phyloP scores from a whole-genome alignment of 2,113 vertebrate genomes.

The Dolichotis patagonum region DNA sequence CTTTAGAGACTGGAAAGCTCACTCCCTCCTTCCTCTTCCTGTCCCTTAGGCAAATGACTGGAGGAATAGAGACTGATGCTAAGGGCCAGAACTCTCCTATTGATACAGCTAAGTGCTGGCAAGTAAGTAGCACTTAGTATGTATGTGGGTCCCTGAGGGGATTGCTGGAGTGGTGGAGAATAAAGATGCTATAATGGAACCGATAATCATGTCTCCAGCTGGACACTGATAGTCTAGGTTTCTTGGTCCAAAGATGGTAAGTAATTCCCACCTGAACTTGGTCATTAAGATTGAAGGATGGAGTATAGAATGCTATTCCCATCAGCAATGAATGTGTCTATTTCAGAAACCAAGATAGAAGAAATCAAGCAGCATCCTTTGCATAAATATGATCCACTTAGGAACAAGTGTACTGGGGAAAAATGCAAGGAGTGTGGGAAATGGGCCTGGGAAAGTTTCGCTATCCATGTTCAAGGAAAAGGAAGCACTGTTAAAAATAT shows the following conservation, averaged over 20 bases:
- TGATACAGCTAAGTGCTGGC: conserved; percentile 42
- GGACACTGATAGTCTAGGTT: conserved; percentile 21
- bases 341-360: conserved; percentile 43
- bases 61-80: conserved; percentile 34
- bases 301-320: conserved; percentile 38
- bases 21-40: neutral
- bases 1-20: neutral
- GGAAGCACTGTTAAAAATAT: conserved; percentile 46
- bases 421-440: neutral
- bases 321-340: conserved; percentile 52
- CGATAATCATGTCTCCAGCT: conserved; percentile 40
- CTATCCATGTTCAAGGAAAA: conserved; percentile 16
- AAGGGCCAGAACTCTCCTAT: conserved; percentile 34
- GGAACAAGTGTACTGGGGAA: conserved; percentile 35
- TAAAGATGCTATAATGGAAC: conserved; percentile 57
- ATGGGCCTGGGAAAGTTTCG: neutral
- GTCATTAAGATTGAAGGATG: conserved; percentile 57
- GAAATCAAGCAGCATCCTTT: conserved; percentile 44
- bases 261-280: conserved; percentile 43
- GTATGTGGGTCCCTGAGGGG: conserved; percentile 43
- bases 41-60: conserved; percentile 29
- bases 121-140: conserved; percentile 67
- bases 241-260: conserved; percentile 57
- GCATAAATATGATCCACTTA: conserved; percentile 62
- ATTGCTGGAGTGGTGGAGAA: conserved; percentile 22